phyloP scores from a whole-genome alignment of 2,797 vertebrate genomes.

The Philypnodon macrostomus region DNA sequence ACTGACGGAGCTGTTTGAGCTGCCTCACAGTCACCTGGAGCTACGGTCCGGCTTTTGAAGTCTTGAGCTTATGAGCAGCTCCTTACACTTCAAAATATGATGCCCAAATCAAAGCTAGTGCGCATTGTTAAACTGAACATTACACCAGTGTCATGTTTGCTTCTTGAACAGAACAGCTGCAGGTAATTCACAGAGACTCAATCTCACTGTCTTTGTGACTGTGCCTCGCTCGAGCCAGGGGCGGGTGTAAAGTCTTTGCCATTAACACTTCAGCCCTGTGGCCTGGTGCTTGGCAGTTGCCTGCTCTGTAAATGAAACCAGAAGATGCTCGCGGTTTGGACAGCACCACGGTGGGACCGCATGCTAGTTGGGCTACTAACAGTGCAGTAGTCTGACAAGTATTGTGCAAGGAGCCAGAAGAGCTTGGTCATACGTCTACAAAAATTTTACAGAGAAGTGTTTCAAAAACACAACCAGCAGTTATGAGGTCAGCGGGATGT shows the following conservation, averaged over 20 bases:
- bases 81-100: constrained; percentile 51
- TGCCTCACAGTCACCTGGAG: constrained; percentile 69
- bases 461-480: constrained; percentile 58
- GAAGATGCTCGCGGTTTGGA: constrained; percentile 80
- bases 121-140: constrained; percentile 64
- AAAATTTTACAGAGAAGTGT: constrained; percentile 69
- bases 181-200: constrained; percentile 65
- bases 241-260: constrained; percentile 65
- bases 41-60: constrained; percentile 56
- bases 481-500: constrained; percentile 67
- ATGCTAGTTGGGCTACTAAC: constrained; percentile 73
- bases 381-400: constrained; percentile 76
- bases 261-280: constrained; percentile 73
- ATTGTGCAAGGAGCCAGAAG: constrained; percentile 65
- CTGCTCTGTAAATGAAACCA: constrained; percentile 77
- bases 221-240: constrained; percentile 50
- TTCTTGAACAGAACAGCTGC: constrained; percentile 69
- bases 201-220: constrained; percentile 64
- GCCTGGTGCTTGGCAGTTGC: constrained; percentile 75
- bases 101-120: constrained; percentile 68
- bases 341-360: constrained; percentile 63
- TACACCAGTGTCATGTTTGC: constrained; percentile 72
- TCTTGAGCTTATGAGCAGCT: constrained; percentile 22
- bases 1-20: constrained; percentile 48
- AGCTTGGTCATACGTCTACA: constrained; percentile 71